Conservation (phyloP, 2,797 vertebrate genomes). For the Siniperca undulata region DNA sequence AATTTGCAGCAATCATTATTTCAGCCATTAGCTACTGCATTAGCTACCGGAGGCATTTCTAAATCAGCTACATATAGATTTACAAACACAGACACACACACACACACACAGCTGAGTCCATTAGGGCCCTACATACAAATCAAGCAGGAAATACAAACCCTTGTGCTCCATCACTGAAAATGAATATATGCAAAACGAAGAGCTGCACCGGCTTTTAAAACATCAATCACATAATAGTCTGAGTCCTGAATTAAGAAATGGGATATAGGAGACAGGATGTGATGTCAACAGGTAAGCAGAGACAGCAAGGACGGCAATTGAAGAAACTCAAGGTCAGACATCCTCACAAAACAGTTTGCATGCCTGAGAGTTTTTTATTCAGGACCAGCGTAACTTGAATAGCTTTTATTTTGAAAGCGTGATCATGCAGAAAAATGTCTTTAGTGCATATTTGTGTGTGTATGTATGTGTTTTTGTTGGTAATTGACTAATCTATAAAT, state of each 20-base stretch:
- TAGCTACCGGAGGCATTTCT: constrained; percentile 75
- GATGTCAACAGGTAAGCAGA: constrained; percentile 62
- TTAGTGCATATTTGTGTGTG: too few species aligned
- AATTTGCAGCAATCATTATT: constrained; percentile 81
- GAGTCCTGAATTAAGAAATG: constrained; percentile 46
- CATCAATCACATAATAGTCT: constrained; percentile 68
- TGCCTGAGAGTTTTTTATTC: not conserved
- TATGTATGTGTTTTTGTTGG: not conserved
- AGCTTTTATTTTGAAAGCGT: constrained; percentile 12
- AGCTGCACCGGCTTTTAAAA: constrained; percentile 78
- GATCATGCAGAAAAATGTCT: not conserved
- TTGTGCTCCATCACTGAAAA: constrained; percentile 70
- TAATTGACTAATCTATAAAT: not conserved
- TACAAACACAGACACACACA: constrained; percentile 64
- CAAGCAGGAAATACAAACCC: constrained; percentile 78
- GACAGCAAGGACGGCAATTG: not conserved
- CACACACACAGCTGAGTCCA: constrained; percentile 56
- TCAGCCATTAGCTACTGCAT: constrained; percentile 78
- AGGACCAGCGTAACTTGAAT: not conserved
- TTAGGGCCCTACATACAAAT: constrained; percentile 70
- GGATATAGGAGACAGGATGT: constrained; percentile 54
- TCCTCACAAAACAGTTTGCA: not conserved
- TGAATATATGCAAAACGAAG: constrained; percentile 82
- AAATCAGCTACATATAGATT: constrained; percentile 82
- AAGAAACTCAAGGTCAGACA: constrained; percentile 50